Base-by-base conservation (phyloP, 2,797 vertebrate species). In the Onychomys arenicola region DNA sequence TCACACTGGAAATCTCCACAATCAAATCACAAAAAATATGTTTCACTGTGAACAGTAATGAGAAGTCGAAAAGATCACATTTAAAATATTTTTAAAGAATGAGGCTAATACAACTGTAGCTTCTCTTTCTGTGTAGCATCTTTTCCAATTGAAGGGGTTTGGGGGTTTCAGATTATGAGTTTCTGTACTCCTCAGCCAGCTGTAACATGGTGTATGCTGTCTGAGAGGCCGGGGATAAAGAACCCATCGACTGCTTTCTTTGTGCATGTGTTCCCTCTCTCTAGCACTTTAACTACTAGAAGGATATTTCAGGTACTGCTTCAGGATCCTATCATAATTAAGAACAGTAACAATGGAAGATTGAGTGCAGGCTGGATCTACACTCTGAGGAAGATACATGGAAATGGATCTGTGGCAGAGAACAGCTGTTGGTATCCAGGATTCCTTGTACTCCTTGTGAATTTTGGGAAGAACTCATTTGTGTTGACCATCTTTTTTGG, bases 21-120 rank as follows among this genome's bases (percentile, higher is more conserved):
- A 94, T 76, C 67, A 91, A 78, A 49, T 43, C 19, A 3, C 89
- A 96, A 95, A 91, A 96, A 96, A 80, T 97, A 87, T 67, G 93
- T 93, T 91, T 89, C n/a, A 55, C 40, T 11, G 2, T 61, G 23
- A 84, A 69, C 85, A 6, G 7, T 49, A 83, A 80, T 55, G 46
- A 93, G 9, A 43, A 69, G 46, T 85, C 61, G 76, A 59, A 83
- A 93, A 76, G 9, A 19, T 92, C 57, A 85, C 65, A 61, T 88
- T 90, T 75, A 75, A 61, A 89, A 29, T 59, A 81, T 49, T 55
- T 96, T 81, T 82, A 57, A 90, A 78, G 88, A 86, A 46, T 81
- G 49, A 84, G 11, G 25, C 11, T 71, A 29, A 37, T 43, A 40
- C 40, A 57, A 55, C 63, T 75, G 10, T 29, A 87, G n/a, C 1